phyloP scores from a whole-genome alignment of 2,113 vertebrate species.

The Sphyrna mokarran region DNA sequence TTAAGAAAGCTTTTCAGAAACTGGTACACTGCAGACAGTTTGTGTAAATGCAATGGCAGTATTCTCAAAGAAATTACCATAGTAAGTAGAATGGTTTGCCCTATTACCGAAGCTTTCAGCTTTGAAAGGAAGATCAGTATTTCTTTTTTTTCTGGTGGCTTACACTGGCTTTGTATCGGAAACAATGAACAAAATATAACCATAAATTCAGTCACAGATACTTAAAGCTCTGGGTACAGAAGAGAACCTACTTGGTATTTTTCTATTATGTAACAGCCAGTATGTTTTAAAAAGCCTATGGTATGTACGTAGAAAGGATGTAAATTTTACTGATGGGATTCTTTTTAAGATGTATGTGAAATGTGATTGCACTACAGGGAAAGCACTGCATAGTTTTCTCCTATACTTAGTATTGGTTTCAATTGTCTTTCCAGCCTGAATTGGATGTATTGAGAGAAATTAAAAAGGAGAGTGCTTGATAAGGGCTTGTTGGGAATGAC shows the following conservation, averaged over 20 bases:
- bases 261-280: neutral
- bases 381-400: constrained; percentile 1
- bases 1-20: constrained; percentile 97
- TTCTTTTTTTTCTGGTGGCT: neutral
- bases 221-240: neutral
- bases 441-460: neutral
- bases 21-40: constrained; percentile 76
- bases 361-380: neutral
- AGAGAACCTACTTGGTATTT: neutral
- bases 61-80: constrained; percentile 4
- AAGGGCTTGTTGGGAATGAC: neutral
- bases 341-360: neutral
- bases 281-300: neutral
- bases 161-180: neutral
- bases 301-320: neutral
- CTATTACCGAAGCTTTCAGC: neutral
- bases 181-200: neutral
- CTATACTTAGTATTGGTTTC: neutral
- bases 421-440: neutral
- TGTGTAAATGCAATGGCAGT: constrained; percentile 52
- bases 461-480: neutral
- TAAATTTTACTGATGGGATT: neutral
- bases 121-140: constrained; percentile 4
- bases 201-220: neutral
- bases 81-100: neutral